phyloP scores from a whole-genome alignment of 2,797 vertebrate genomes.

The Esox masquinongy region DNA sequence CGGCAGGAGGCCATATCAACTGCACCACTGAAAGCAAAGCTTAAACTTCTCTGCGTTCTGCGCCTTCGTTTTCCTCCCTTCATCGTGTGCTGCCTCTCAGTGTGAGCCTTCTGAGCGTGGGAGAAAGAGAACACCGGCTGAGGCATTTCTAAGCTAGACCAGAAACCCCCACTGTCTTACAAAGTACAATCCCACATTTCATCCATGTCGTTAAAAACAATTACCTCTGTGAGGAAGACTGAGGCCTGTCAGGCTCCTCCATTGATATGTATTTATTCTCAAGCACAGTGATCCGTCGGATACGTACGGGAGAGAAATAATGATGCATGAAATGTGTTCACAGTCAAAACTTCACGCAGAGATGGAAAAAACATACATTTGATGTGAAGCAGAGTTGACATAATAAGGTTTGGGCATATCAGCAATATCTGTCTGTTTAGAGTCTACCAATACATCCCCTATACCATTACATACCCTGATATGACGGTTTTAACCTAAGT shows the following conservation, averaged over 20 bases:
- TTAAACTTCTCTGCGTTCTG: not conserved
- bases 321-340: conserved; percentile 14
- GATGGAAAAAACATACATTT: conserved; percentile 9
- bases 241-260: conserved; percentile 24
- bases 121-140: not conserved
- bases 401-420: conserved; percentile 10
- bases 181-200: conserved; percentile 11
- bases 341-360: not conserved
- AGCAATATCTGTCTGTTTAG: not conserved
- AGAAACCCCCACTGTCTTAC: not conserved
- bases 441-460: not conserved
- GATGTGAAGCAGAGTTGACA: conserved; percentile 10
- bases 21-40: not conserved
- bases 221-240: conserved; percentile 32
- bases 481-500: not conserved
- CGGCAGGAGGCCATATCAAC: not conserved
- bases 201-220: conserved; percentile 43
- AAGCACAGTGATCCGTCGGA: conserved; percentile 22
- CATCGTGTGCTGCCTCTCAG: not conserved
- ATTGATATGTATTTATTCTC: conserved; percentile 36
- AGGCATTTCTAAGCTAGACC: not conserved
- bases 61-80: not conserved
- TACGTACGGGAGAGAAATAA: conserved; percentile 25
- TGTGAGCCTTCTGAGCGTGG: not conserved
- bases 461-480: not conserved